Conservation (phyloP, 2,113 vertebrate genomes). For the Kryptolebias marmoratus region DNA sequence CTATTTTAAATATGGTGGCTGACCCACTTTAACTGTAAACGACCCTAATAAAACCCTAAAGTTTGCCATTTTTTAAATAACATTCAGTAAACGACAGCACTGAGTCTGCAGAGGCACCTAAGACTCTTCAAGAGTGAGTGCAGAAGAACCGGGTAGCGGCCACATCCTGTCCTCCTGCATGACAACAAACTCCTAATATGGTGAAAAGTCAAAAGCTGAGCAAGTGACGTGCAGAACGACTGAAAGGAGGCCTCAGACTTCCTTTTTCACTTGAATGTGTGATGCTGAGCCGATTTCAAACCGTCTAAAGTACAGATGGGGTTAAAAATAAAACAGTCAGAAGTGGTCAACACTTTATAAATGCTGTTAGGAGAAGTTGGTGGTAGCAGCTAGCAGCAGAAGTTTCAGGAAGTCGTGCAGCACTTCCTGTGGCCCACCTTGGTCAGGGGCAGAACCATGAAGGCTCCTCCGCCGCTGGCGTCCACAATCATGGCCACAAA, state of each 20-base stretch:
- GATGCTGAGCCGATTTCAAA: conserved; percentile 25
- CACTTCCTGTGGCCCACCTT: conserved; percentile 78
- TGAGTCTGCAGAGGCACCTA: conserved; percentile 5
- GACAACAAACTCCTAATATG: conserved; percentile 81
- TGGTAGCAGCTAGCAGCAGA: too few species aligned
- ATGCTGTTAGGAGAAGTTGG: background rate
- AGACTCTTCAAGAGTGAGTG: background rate
- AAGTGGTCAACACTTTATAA: conserved; percentile 17
- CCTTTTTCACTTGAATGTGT: conserved; percentile 67
- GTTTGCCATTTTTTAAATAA: background rate
- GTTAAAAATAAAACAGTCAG: background rate
- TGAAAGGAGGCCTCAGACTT: conserved; percentile 70
- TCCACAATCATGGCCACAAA: conserved; percentile 93
- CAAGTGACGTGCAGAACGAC: conserved; percentile 60
- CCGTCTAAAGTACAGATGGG: background rate
- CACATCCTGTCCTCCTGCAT: conserved; percentile 76
- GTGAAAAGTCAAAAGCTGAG: conserved; percentile 71
- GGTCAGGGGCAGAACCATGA: conserved; percentile 87
- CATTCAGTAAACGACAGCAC: background rate
- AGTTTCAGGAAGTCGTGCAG: too few species aligned
- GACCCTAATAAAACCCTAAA: background rate
- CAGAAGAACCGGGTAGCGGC: conserved; percentile 37
- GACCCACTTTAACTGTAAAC: too few species aligned
- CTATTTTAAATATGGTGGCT: too few species aligned
- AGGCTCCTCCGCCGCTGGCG: conserved; percentile 90